Evolutionary conservation across 2,888 invertebrate genomes (phyloP).

Genomic region (Ganaspis brasiliensis): DNA sequence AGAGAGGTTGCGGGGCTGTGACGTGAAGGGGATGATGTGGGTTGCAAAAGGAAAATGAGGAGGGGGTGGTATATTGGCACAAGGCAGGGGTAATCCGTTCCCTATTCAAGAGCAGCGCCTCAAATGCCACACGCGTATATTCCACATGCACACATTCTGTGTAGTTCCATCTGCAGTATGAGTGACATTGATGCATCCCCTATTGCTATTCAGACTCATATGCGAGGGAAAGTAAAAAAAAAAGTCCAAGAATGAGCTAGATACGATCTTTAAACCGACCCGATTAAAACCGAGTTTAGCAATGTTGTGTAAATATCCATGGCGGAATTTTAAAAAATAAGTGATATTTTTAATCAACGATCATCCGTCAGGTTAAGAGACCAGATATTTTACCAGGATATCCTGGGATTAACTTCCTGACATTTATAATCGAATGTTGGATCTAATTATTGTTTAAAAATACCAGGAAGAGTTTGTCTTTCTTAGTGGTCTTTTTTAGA

Average conservation of each 20-base stretch:
- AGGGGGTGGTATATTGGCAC: slow-evolving; percentile 28
- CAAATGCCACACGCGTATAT: slow-evolving; percentile 25
- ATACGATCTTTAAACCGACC: background rate
- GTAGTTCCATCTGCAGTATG: slow-evolving; percentile 18
- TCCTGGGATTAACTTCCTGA: too few species aligned
- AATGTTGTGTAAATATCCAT: background rate
- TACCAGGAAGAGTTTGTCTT: too few species aligned
- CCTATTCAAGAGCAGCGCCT: slow-evolving; percentile 27
- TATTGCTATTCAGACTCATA: slow-evolving; percentile 19
- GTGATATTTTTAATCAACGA: too few species aligned
- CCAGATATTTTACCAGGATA: too few species aligned
- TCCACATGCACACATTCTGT: background rate
- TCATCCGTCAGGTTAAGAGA: too few species aligned
- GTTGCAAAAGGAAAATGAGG: slow-evolving; percentile 22
- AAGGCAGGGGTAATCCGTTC: slow-evolving; percentile 30
- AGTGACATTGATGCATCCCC: slow-evolving; percentile 20
- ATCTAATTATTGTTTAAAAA: too few species aligned
- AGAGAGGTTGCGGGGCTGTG: too few species aligned
- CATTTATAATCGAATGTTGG: too few species aligned
- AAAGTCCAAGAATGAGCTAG: background rate
- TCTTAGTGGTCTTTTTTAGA: too few species aligned
- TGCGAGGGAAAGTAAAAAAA: background rate
- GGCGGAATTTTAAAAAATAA: background rate
- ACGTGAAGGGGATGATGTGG: background rate
- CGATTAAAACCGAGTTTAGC: background rate